Conservation (phyloP, 2,797 vertebrate species). For the Alosa sapidissima region DNA sequence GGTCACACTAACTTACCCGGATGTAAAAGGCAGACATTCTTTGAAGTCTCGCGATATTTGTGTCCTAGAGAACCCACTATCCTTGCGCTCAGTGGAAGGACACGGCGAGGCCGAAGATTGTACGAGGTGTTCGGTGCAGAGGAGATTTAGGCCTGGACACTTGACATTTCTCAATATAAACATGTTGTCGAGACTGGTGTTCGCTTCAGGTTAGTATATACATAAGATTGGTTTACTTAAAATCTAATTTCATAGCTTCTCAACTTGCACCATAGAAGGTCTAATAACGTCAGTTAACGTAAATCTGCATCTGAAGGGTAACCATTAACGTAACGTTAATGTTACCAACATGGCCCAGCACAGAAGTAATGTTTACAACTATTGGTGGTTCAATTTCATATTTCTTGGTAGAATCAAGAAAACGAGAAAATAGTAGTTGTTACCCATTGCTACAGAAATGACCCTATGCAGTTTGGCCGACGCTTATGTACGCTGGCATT, state of each 20-base stretch:
- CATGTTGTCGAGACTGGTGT: constrained; percentile 75
- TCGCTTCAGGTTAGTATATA: constrained; percentile 70
- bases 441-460: background rate
- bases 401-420: background rate
- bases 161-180: constrained; percentile 53
- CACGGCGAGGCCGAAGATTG: constrained; percentile 66
- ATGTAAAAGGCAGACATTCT: background rate
- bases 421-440: background rate
- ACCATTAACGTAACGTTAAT: background rate
- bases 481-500: background rate
- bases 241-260: constrained; percentile 33
- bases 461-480: background rate
- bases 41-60: constrained; percentile 69
- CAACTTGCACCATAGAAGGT: background rate
- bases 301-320: background rate
- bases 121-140: constrained; percentile 46
- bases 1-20: constrained; percentile 15
- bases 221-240: constrained; percentile 43
- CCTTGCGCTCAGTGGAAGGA: constrained; percentile 73
- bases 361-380: background rate
- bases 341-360: background rate
- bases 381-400: background rate
- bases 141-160: constrained; percentile 41
- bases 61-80: constrained; percentile 53
- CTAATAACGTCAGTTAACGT: background rate